Percentiles rank a stretch among this genome's conserved stretches.
These are phyloP conservation scores for Nannoperca obscura DNA, from an alignment of 2,797 vertebrate species.

Conservation along the genomic window DNA sequence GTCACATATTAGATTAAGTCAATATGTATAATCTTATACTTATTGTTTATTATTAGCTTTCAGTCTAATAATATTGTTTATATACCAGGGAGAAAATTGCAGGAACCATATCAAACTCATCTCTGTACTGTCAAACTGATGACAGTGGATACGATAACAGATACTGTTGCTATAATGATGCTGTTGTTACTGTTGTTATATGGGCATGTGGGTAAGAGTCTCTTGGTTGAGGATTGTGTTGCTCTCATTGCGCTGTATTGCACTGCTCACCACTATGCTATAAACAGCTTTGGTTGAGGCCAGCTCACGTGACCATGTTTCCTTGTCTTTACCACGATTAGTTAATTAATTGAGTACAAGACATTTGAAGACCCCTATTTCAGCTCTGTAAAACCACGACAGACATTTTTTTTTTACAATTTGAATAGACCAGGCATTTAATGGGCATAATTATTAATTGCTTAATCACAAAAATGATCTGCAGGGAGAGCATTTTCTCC, in stretches of 20 bases:
- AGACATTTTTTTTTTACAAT: background rate
- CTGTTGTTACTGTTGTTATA: too few species aligned
- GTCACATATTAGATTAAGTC: background rate
- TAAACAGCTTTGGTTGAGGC: background rate
- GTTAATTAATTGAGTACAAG: background rate
- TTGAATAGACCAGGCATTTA: background rate
- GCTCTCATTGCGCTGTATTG: background rate
- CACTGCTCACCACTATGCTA: background rate
- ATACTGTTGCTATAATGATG: background rate
- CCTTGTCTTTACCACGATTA: background rate
- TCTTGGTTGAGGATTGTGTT: background rate
- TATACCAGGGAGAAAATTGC: background rate
- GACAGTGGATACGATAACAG: background rate
- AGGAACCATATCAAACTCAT: background rate
- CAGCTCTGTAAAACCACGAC: background rate
- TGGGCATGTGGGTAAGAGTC: background rate
- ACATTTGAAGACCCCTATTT: background rate
- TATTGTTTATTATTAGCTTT: background rate
- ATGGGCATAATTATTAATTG: background rate
- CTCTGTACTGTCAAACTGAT: background rate
- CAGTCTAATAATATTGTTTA: background rate
- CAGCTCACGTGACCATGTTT: background rate
- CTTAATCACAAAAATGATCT: background rate
- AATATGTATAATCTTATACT: slow-evolving; percentile 1
- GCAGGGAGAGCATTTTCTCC: background rate